These are phyloP conservation scores for Himalopsyche tibetana DNA, from an alignment of 2,888 invertebrate genomes.

Conservation along the genomic window DNA sequence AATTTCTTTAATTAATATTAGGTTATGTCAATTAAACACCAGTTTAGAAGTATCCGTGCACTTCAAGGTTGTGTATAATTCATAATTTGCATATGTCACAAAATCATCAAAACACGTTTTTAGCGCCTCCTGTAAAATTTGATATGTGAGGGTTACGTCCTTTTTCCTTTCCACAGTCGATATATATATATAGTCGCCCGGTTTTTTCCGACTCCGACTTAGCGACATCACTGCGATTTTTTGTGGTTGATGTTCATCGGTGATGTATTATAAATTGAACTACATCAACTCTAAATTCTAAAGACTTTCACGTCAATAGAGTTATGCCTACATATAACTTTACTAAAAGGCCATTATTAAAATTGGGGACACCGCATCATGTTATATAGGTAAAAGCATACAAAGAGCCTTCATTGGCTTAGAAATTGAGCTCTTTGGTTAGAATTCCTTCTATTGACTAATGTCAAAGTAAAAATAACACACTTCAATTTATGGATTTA, in stretches of 20 bases:
- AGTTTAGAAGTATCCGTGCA: too few species aligned
- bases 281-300: neutral
- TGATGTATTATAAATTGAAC: neutral
- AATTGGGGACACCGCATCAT: neutral
- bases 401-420: neutral
- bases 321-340: neutral
- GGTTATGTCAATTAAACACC: too few species aligned
- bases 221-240: too few species aligned
- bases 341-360: conserved; percentile 1
- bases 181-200: too few species aligned
- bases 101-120: too few species aligned
- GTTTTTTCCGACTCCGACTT: too few species aligned
- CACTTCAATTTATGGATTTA: neutral
- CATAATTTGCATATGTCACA: too few species aligned
- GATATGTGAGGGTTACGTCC: too few species aligned
- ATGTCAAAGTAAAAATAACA: neutral
- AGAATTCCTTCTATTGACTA: neutral
- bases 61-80: too few species aligned
- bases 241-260: neutral
- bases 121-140: too few species aligned
- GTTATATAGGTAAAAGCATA: neutral
- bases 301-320: neutral
- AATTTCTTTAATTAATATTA: too few species aligned
- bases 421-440: neutral
- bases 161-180: too few species aligned